Percentiles rank a stretch among this genome's conserved stretches.
These are phyloP conservation scores for Clarias platycephalus DNA, from an alignment of 2,797 vertebrate genomes.

Conservation along the genomic window DNA sequence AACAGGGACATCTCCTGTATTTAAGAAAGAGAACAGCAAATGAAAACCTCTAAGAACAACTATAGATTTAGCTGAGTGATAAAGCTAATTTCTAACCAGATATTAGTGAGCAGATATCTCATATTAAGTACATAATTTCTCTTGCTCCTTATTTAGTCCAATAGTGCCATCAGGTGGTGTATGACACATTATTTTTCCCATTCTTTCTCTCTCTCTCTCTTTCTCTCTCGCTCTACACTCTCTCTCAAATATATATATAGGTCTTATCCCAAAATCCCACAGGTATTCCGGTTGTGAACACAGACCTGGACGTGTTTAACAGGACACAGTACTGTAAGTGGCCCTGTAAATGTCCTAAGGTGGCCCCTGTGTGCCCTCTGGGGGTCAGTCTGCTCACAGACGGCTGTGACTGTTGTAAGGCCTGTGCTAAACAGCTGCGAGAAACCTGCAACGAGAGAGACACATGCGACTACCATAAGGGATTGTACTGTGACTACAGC, in stretches of 20 bases:
- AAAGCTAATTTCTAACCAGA: neutral
- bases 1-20: neutral
- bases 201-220: neutral
- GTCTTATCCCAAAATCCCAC: constrained; percentile 76
- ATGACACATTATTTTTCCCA: neutral
- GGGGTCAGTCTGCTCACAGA: constrained; percentile 91
- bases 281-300: constrained; percentile 61
- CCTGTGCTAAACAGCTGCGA: constrained; percentile 87
- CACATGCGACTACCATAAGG: constrained; percentile 90
- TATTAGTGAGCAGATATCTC: no score
- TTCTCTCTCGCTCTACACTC: neutral
- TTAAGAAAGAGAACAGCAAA: neutral
- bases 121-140: neutral
- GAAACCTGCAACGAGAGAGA: constrained; percentile 90
- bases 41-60: neutral
- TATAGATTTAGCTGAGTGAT: neutral
- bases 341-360: constrained; percentile 87
- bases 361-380: constrained; percentile 72
- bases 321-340: constrained; percentile 87
- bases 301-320: constrained; percentile 66
- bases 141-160: constrained; percentile 7
- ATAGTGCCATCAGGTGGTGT: constrained; percentile 43
- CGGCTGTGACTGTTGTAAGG: constrained; percentile 93
- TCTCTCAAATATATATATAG: constrained; percentile 62
- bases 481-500: constrained; percentile 98